These are phyloP conservation scores for Athalia cordata DNA, from an alignment of 2,888 invertebrate genomes.

Conservation along the genomic window DNA sequence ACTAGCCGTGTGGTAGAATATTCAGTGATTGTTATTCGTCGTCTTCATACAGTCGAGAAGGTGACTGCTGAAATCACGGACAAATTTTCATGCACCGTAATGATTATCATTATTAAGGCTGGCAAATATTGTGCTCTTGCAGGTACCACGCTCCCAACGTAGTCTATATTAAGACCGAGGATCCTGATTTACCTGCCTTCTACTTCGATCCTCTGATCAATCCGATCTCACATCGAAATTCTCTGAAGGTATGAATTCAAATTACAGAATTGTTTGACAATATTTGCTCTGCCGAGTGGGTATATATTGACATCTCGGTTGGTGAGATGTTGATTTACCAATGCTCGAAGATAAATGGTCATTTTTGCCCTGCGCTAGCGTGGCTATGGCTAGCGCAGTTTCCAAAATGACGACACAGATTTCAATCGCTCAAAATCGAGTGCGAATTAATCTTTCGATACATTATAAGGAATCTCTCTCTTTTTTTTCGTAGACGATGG, in stretches of 20 bases:
- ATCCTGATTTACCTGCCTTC: conserved; percentile 99
- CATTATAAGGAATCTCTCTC: background rate
- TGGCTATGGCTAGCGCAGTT: conserved; percentile 47
- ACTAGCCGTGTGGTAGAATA: conserved; percentile 79
- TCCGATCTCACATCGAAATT: conserved; percentile 96
- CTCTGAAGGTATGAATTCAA: conserved; percentile 79
- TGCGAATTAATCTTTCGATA: background rate
- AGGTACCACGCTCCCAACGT: conserved; percentile 99
- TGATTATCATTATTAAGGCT: conserved; percentile 26
- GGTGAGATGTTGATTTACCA: conserved; percentile 40
- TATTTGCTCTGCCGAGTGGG: conserved; percentile 29
- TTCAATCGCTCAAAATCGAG: background rate
- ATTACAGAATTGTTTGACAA: background rate
- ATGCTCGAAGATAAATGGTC: conserved; percentile 50
- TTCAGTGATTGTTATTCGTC: conserved; percentile 76
- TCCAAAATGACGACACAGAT: conserved; percentile 47
- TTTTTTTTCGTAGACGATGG: conserved; percentile 76
- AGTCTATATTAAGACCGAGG: conserved; percentile 99
- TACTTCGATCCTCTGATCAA: conserved; percentile 99
- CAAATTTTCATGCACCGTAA: conserved; percentile 51
- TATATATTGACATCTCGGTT: conserved; percentile 40
- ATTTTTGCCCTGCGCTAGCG: conserved; percentile 49
- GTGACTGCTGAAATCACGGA: conserved; percentile 78
- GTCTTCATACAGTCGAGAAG: conserved; percentile 72
- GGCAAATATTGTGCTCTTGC: conserved; percentile 54